Evolutionary conservation across 2,888 invertebrate species (phyloP).

Genomic region (Platerodrilus igneus): DNA sequence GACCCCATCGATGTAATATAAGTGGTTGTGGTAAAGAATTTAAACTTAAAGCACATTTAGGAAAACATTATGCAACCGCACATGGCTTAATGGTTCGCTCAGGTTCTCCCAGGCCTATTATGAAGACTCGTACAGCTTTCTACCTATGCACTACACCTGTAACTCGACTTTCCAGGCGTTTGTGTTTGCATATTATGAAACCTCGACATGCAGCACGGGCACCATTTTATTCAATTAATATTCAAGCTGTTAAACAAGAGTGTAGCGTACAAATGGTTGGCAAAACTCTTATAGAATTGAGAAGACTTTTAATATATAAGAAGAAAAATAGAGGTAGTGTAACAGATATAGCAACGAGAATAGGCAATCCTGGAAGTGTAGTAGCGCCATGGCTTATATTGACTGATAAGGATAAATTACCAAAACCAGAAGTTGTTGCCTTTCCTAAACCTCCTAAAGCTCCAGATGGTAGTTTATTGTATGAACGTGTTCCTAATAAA

Average conservation of each 20-base stretch:
- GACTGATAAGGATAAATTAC: slow-evolving; percentile 71
- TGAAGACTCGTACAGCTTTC: slow-evolving; percentile 96
- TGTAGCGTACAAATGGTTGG: slow-evolving; percentile 62
- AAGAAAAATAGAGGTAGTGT: slow-evolving; percentile 62
- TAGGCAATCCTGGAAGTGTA: slow-evolving; percentile 59
- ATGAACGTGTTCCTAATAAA: slow-evolving; percentile 82
- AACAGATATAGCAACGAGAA: slow-evolving; percentile 64
- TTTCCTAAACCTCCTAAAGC: slow-evolving; percentile 91
- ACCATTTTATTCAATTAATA: slow-evolving; percentile 74
- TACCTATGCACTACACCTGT: slow-evolving; percentile 88
- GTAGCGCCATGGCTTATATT: slow-evolving; percentile 67
- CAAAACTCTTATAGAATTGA: slow-evolving; percentile 54
- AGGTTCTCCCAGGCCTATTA: slow-evolving; percentile 83
- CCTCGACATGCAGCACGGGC: slow-evolving; percentile 85
- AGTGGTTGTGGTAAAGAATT: slow-evolving; percentile 93
- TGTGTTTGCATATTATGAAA: slow-evolving; percentile 77
- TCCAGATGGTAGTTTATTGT: slow-evolving; percentile 81
- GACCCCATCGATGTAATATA: slow-evolving; percentile 85
- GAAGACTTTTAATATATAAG: slow-evolving; percentile 53
- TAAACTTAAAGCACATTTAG: slow-evolving; percentile 90
- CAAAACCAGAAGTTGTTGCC: slow-evolving; percentile 73
- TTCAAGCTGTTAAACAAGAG: slow-evolving; percentile 80
- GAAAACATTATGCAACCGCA: slow-evolving; percentile 88
- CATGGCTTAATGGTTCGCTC: slow-evolving; percentile 75
- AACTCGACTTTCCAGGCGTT: slow-evolving; percentile 81